Evolutionary conservation across 2,797 vertebrate genomes (phyloP).

Genomic region (Diplodus sargus): DNA sequence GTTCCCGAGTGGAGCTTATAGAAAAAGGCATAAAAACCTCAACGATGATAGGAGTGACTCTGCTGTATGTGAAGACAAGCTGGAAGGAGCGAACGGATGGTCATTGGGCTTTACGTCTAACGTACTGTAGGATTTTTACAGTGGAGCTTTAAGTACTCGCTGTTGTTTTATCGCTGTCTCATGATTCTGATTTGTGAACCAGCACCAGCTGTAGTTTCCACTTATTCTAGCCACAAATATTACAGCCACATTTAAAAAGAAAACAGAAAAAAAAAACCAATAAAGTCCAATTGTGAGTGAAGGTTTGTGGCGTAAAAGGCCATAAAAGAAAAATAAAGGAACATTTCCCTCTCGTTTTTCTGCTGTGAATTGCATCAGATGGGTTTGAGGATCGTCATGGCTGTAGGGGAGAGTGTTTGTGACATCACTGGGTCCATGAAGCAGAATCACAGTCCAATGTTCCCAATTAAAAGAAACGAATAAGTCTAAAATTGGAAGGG

Average conservation of each 20-base stretch:
- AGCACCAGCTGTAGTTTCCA: background rate
- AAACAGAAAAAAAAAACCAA: background rate
- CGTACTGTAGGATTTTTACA: constrained; percentile 60
- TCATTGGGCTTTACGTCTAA: constrained; percentile 52
- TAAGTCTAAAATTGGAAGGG: constrained; percentile 45
- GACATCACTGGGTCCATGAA: constrained; percentile 35
- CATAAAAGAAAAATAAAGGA: background rate
- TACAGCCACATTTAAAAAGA: background rate
- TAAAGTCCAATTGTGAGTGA: background rate
- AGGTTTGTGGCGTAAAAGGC: constrained; percentile 10
- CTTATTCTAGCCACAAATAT: constrained; percentile 11
- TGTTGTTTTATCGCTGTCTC: constrained; percentile 43
- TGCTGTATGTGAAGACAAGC: constrained; percentile 31
- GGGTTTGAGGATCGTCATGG: constrained; percentile 16
- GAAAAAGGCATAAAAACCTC: constrained; percentile 70
- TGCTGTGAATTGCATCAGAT: constrained; percentile 15
- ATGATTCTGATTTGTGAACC: constrained; percentile 44
- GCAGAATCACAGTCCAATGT: constrained; percentile 50
- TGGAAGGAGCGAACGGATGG: constrained; percentile 13
- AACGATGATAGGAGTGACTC: constrained; percentile 58
- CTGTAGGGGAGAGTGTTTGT: constrained; percentile 24
- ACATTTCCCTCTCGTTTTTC: background rate
- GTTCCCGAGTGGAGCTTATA: constrained; percentile 68
- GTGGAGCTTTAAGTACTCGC: constrained; percentile 13
- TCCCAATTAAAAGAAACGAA: constrained; percentile 36